Evolutionary conservation across 2,797 vertebrate species (phyloP), one percentile per base, ranked within the genome.

Genomic region (Muraenolepis orangiensis): DNA sequence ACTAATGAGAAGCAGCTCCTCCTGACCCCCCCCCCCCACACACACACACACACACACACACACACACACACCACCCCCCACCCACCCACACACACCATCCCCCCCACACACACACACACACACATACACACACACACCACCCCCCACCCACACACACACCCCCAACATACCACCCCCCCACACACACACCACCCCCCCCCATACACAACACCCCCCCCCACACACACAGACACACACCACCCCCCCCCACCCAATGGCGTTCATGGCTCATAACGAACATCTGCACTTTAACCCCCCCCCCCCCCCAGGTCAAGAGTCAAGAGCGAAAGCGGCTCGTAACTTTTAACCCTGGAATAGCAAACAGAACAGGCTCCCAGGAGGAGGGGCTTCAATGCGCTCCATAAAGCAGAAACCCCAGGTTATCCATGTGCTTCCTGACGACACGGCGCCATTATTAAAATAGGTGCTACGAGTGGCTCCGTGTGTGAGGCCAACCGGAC

Each of bases 401-500:
- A 64, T 75, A 32, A 79, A 79, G 76, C 42, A 80, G 66, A 32
- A 77, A 76, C 46, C 6, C 71, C 46, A 64, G 31, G 51, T 23
- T 28, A 74, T 51, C 71, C 46, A 64, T 34, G 51, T 23, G 28
- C 72, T 51, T n/a, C 74, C 20, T 77, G 20, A 30, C 69, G 32
- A 79, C 16, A 57, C 23, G 51, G 73, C 26, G 46, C 42, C 78
- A 36, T 0, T 73, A 23, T 0, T 51, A 23, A 61, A 20, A 69
- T 75, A 73, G 11, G 64, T 61, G 61, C 11, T 57, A 20, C 40
- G 74, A 40, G 10, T 34, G 31, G 72, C 16, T n/a, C n/a, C n/a
- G 78, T 69, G 69, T 71, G 61, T 64, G 36, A 74, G 67, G 74
- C 57, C 71, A 69, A 73, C 69, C 71, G 80, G 81, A 82, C 78